Conservation (phyloP, 2,797 vertebrate species). For the Moxostoma hubbsi region DNA sequence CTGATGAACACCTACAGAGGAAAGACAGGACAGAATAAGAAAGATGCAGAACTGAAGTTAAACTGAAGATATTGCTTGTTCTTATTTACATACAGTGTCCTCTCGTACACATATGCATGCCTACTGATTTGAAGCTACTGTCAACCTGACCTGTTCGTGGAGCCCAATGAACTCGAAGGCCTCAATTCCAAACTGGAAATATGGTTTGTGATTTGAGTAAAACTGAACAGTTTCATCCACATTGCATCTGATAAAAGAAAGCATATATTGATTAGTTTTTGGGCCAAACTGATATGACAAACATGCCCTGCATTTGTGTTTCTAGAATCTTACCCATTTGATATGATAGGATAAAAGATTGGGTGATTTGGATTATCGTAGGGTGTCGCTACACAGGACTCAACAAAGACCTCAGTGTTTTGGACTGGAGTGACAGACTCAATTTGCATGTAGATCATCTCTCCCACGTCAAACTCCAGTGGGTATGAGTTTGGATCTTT, state of each 20-base stretch:
- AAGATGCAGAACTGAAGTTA: no score
- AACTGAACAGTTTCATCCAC: constrained; percentile 65
- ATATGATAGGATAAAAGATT: constrained; percentile 64
- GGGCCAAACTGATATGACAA: no score
- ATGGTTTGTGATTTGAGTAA: constrained; percentile 25
- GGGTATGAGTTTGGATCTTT: constrained; percentile 54
- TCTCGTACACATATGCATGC: no score
- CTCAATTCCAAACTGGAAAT: constrained; percentile 70
- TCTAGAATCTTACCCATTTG: constrained; percentile 56
- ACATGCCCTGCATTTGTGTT: no score
- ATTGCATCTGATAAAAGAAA: constrained; percentile 60
- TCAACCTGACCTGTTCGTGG: constrained; percentile 63
- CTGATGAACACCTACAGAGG: constrained; percentile 62
- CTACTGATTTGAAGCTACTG: constrained; percentile 28
- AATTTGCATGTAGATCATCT: constrained; percentile 69
- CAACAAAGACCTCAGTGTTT: constrained; percentile 67
- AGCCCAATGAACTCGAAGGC: constrained; percentile 77
- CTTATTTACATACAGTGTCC: no score
- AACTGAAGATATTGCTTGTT: no score
- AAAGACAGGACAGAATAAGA: not conserved
- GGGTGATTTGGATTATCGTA: constrained; percentile 63
- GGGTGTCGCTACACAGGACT: constrained; percentile 67
- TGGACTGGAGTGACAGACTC: constrained; percentile 51
- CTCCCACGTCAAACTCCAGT: constrained; percentile 60
- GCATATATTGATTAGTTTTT: no score